phyloP scores from a whole-genome alignment of 2,888 invertebrate genomes.

The Epiblema foenella region DNA sequence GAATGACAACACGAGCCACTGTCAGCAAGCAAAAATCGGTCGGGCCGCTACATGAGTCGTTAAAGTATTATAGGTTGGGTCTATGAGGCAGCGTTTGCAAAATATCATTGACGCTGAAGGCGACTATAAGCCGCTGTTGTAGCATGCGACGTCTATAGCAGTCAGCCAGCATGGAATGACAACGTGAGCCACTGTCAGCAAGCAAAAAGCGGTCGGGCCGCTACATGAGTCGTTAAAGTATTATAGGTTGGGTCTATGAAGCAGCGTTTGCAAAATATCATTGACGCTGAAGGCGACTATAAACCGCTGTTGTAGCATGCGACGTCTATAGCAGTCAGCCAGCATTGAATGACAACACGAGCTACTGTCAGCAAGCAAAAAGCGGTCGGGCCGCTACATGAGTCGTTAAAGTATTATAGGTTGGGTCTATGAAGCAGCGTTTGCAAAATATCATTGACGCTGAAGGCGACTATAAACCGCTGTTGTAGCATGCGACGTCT shows the following conservation, averaged over 20 bases:
- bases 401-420: not conserved
- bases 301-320: not conserved
- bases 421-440: constrained; percentile 22
- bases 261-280: constrained; percentile 24
- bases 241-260: constrained; percentile 19
- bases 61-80: not conserved
- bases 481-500: not conserved
- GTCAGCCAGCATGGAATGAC: not conserved
- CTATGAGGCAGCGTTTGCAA: constrained; percentile 28
- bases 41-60: not conserved
- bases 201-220: not conserved
- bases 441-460: constrained; percentile 24
- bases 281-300: constrained; percentile 13
- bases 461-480: constrained; percentile 6
- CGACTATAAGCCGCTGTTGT: constrained; percentile 7
- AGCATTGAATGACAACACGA: not conserved
- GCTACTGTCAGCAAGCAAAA: not conserved
- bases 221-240: not conserved
- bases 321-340: not conserved
- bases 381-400: not conserved
- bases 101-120: constrained; percentile 21
- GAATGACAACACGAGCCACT: not conserved
- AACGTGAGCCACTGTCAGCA: not conserved
- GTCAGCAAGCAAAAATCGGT: not conserved
- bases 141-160: not conserved